phyloP scores from a whole-genome alignment of 2,113 vertebrate species.

The Bubalus kerabau region DNA sequence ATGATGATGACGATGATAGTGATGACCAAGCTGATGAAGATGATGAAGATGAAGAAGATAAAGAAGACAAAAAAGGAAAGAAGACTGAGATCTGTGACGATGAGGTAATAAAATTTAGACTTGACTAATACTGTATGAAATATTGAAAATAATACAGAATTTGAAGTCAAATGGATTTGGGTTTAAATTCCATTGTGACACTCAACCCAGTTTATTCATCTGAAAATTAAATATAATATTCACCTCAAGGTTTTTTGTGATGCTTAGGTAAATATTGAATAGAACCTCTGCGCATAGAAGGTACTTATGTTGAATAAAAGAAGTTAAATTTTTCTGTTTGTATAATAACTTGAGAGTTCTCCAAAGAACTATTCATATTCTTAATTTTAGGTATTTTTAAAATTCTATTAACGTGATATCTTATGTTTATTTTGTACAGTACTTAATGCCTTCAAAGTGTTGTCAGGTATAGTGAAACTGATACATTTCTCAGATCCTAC shows the following conservation, averaged over 20 bases:
- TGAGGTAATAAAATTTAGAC: constrained; percentile 81
- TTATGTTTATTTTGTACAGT: background rate
- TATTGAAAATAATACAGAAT: background rate
- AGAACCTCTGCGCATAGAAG: background rate
- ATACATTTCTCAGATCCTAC: background rate
- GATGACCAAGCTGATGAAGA: constrained; percentile 93
- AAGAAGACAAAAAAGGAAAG: constrained; percentile 92
- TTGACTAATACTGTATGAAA: background rate
- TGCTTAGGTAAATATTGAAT: background rate
- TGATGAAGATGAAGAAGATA: constrained; percentile 92
- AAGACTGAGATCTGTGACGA: constrained; percentile 91
- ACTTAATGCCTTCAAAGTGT: background rate
- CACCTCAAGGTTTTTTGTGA: background rate
- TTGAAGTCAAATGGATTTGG: background rate
- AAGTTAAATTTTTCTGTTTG: background rate
- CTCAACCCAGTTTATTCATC: background rate
- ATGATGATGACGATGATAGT: constrained; percentile 90
- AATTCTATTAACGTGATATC: background rate
- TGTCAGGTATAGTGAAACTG: background rate
- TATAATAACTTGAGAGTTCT: background rate
- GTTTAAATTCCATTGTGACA: constrained; percentile 3
- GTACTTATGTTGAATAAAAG: background rate
- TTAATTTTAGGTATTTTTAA: background rate
- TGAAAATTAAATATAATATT: background rate
- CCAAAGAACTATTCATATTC: background rate